Percentiles rank a stretch among this genome's conserved stretches.
phyloP scores from a whole-genome alignment of 2,888 invertebrate genomes.

The Minunthozetes semirufus region DNA sequence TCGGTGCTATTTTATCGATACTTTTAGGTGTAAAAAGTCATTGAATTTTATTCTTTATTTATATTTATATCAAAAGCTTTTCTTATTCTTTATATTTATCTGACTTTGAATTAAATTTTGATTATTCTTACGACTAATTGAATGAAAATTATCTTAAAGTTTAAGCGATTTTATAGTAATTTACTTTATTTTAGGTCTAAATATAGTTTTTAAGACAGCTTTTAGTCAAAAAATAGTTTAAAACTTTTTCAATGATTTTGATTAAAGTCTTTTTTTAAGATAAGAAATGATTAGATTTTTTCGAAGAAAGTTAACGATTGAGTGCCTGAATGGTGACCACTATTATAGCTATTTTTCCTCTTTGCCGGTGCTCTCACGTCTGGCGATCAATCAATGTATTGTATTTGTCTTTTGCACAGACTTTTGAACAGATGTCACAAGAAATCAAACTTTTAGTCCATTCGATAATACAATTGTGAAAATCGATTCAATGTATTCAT shows the following conservation, averaged over 20 bases:
- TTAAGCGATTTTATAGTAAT: background rate
- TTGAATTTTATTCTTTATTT: too few relatives aligned
- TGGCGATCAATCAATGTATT: background rate
- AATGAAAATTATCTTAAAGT: background rate
- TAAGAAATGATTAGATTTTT: background rate
- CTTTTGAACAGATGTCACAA: conserved; percentile 1
- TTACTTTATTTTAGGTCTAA: background rate
- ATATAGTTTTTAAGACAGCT: background rate
- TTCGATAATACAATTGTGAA: background rate
- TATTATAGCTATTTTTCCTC: background rate
- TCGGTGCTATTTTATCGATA: background rate
- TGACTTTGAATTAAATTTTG: background rate
- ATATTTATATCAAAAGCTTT: background rate
- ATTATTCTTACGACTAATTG: background rate
- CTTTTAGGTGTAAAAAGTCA: background rate
- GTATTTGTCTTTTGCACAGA: background rate
- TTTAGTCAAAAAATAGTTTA: background rate
- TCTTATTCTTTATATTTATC: background rate
- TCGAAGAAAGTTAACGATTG: background rate
- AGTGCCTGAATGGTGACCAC: conserved; percentile 15
- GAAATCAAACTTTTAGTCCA: background rate
- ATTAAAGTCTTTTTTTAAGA: background rate
- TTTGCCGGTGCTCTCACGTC: background rate
- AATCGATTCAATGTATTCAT: background rate
- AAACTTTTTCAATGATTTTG: background rate